These are phyloP conservation scores for Heliornis fulica DNA, from an alignment of 2,113 vertebrate genomes.

Conservation along the genomic window DNA sequence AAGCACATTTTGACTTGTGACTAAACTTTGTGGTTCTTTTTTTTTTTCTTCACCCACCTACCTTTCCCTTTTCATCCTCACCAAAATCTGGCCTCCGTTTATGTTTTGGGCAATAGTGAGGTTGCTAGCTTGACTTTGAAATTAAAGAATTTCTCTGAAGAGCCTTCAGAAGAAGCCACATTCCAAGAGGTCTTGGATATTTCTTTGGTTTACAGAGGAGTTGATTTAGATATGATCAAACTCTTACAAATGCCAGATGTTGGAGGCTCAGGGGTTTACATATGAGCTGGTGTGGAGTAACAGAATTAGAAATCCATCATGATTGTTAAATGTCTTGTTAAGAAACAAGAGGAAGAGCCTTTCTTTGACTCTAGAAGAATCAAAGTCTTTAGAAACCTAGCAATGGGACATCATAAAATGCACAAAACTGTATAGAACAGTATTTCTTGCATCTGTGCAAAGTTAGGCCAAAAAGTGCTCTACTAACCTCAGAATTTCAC, in stretches of 20 bases:
- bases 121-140: neutral
- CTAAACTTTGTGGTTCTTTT: neutral
- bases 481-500: neutral
- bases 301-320: neutral
- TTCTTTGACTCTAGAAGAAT: neutral
- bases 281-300: neutral
- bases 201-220: neutral
- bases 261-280: neutral
- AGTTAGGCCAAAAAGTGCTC: neutral
- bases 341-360: neutral
- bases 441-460: neutral
- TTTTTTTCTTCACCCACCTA: neutral
- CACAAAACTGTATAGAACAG: neutral
- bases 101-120: neutral
- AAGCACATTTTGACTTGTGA: neutral
- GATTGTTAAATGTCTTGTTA: neutral
- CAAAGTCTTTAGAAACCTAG: neutral
- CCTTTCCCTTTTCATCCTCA: neutral
- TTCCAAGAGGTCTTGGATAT: neutral
- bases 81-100: neutral
- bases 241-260: neutral
- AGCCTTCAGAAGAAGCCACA: neutral
- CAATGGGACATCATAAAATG: neutral
- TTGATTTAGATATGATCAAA: neutral
- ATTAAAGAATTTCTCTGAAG: neutral